These are phyloP conservation scores for Leptoclinus maculatus DNA, from an alignment of 2,797 vertebrate genomes.

Conservation along the genomic window DNA sequence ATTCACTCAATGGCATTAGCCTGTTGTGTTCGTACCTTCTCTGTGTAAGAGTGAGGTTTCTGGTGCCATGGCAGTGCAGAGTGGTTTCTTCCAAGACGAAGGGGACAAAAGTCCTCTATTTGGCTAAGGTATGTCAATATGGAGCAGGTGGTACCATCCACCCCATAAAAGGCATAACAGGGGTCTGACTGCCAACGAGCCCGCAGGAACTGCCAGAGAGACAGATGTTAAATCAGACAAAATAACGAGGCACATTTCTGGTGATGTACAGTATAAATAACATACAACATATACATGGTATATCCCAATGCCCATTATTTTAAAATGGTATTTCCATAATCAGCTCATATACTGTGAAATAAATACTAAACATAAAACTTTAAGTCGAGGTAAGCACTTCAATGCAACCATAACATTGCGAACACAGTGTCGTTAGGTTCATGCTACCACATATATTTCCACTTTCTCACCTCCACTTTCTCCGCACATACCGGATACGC, in stretches of 20 bases:
- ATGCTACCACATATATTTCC: slow-evolving; percentile 26
- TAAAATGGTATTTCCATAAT: slow-evolving; percentile 8
- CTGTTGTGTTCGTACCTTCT: slow-evolving; percentile 58
- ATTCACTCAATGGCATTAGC: neutral
- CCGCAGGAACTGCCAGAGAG: slow-evolving; percentile 74
- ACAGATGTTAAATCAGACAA: slow-evolving; percentile 13
- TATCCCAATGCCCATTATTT: neutral
- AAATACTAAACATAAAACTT: neutral
- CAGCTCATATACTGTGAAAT: neutral
- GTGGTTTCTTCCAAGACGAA: slow-evolving; percentile 55
- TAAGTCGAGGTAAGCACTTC: slow-evolving; percentile 5
- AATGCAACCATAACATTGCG: neutral
- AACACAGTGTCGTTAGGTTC: neutral
- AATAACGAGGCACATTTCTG: neutral
- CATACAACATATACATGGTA: neutral
- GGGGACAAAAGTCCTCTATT: slow-evolving; percentile 81
- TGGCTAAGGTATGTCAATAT: slow-evolving; percentile 82
- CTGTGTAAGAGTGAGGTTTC: slow-evolving; percentile 26
- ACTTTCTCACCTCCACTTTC: slow-evolving; percentile 80
- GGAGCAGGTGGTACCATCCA: slow-evolving; percentile 82
- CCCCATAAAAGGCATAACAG: slow-evolving; percentile 83
- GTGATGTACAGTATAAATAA: neutral
- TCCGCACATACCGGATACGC: slow-evolving; percentile 77
- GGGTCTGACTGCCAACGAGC: slow-evolving; percentile 79
- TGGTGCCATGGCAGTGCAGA: slow-evolving; percentile 69